Percentiles rank a stretch among this genome's conserved stretches.
Evolutionary conservation across 2,888 invertebrate species (phyloP).

Genomic region (Platycheirus albimanus): DNA sequence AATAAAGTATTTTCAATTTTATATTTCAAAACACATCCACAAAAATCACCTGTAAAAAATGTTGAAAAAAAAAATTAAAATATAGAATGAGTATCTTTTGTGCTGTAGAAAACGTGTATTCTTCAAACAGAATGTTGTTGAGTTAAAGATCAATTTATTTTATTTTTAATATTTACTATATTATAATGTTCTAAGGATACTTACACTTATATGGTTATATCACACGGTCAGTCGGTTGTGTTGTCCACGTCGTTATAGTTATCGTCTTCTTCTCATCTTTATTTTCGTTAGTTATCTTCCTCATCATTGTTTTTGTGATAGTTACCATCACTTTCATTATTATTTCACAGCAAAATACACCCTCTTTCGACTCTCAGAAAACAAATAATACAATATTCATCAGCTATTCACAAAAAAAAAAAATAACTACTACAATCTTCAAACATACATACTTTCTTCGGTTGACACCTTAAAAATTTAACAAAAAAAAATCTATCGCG

Average conservation of each 20-base stretch:
- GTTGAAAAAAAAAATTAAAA: slow-evolving; percentile 60
- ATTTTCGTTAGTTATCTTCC: slow-evolving; percentile 37
- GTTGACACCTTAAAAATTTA: not conserved
- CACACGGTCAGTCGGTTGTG: slow-evolving; percentile 69
- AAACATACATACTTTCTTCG: too few relatives aligned
- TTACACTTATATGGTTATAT: slow-evolving; percentile 67
- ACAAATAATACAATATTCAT: too few relatives aligned
- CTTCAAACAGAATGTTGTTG: slow-evolving; percentile 43
- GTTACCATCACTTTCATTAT: slow-evolving; percentile 46
- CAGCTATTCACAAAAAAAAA: too few relatives aligned
- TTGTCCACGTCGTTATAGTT: slow-evolving; percentile 59
- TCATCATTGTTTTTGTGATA: slow-evolving; percentile 45
- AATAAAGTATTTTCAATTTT: slow-evolving; percentile 38
- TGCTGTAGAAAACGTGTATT: slow-evolving; percentile 39
- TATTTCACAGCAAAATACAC: slow-evolving; percentile 29
- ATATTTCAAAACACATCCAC: slow-evolving; percentile 59
- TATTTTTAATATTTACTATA: slow-evolving; percentile 28
- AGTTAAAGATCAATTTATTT: slow-evolving; percentile 27
- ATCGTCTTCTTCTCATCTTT: slow-evolving; percentile 48
- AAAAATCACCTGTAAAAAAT: slow-evolving; percentile 69
- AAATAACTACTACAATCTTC: too few relatives aligned
- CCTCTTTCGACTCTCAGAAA: too few relatives aligned
- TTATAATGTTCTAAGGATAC: slow-evolving; percentile 50
- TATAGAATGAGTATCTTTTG: slow-evolving; percentile 66
- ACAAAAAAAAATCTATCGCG: slow-evolving; percentile 1